Evolutionary conservation across 1,140 invertebrate genomes (phyloP).

Genomic region (Nymphalis io): DNA sequence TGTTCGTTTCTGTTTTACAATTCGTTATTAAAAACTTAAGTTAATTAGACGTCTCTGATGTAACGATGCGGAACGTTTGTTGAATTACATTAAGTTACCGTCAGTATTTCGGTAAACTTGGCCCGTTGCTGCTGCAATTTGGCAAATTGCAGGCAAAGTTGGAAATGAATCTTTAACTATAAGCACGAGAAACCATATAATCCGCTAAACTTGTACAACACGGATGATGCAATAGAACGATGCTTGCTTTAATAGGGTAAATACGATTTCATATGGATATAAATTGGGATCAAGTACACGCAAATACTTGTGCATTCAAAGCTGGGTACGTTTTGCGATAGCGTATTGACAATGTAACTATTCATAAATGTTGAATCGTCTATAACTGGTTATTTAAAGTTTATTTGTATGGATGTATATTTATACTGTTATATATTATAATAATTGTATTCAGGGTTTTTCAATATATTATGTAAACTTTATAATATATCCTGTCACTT

Average conservation of each 20-base stretch:
- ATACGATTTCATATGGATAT: conserved; percentile 10
- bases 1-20: not conserved
- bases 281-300: not conserved
- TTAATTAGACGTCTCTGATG: not conserved
- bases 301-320: not conserved
- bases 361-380: no score
- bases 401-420: no score
- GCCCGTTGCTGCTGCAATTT: conserved; percentile 25
- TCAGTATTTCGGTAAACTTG: conserved; percentile 18
- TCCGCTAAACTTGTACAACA: conserved; percentile 25
- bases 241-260: conserved; percentile 20
- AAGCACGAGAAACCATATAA: conserved; percentile 23
- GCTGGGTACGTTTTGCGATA: no score
- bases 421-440: no score
- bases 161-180: conserved; percentile 29
- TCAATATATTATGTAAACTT: no score
- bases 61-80: conserved; percentile 11
- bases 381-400: no score
- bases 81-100: conserved; percentile 23
- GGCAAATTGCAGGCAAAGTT: conserved; percentile 30
- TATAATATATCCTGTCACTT: no score
- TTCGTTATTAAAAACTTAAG: not conserved
- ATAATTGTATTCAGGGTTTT: no score
- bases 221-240: conserved; percentile 22
- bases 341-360: no score